phyloP scores from a whole-genome alignment of 2,888 invertebrate genomes.

The Callosobruchus maculatus region DNA sequence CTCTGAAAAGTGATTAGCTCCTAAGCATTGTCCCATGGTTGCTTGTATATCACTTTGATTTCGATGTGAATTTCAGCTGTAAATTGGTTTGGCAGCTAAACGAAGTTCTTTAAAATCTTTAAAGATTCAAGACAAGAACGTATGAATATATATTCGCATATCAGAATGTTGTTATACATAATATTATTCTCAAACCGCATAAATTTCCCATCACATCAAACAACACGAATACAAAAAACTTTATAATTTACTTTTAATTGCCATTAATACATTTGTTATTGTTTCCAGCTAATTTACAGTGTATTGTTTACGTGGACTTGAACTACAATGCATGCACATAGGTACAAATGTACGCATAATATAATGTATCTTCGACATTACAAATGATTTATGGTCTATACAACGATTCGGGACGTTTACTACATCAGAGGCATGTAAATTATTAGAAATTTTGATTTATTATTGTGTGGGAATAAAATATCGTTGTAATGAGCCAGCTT shows the following conservation, averaged over 20 bases:
- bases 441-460: background rate
- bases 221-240: constrained; percentile 9
- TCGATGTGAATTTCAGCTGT: no score
- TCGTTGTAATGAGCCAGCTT: background rate
- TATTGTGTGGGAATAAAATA: background rate
- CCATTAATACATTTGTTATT: constrained; percentile 21
- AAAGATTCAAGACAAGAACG: background rate
- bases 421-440: background rate
- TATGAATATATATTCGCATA: background rate
- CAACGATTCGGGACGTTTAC: background rate
- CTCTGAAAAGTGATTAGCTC: no score
- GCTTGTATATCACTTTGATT: no score
- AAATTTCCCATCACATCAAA: background rate
- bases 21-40: no score
- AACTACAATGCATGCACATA: background rate
- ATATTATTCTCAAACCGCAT: background rate
- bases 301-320: background rate
- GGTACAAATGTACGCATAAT: background rate
- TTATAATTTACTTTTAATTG: constrained; percentile 21
- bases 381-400: background rate
- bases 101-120: background rate
- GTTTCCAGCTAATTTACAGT: constrained; percentile 17
- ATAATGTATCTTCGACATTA: background rate
- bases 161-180: background rate
- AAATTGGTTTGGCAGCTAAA: no score